Conservation (phyloP, 2,113 vertebrate genomes). For the Labeo rohita region DNA sequence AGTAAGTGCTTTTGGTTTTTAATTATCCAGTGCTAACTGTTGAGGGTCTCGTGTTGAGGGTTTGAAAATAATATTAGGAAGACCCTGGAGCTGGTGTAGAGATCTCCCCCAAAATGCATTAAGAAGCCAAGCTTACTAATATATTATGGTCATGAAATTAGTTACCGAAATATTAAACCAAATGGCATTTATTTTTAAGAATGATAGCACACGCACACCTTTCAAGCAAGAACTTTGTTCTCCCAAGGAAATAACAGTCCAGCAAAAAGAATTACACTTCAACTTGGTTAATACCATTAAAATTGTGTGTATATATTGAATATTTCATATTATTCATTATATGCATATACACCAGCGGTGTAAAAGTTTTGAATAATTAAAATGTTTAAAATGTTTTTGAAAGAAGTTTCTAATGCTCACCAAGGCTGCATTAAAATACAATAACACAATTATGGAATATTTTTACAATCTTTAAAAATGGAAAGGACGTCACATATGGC, state of each 20-base stretch:
- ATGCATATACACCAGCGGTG: background rate
- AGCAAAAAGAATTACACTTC: background rate
- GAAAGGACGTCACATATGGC: too few relatives aligned
- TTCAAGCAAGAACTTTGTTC: background rate
- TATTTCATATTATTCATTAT: background rate
- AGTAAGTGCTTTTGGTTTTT: slow-evolving; percentile 6
- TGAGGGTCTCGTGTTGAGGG: background rate
- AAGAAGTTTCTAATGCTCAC: too few relatives aligned
- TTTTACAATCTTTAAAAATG: too few relatives aligned
- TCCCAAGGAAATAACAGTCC: background rate
- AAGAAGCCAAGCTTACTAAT: background rate
- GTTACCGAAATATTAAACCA: background rate
- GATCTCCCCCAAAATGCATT: background rate
- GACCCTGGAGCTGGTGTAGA: background rate
- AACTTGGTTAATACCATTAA: background rate
- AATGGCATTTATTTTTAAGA: slow-evolving; percentile 4
- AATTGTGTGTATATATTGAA: background rate
- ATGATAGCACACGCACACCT: background rate
- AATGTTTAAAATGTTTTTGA: background rate
- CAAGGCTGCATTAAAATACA: too few relatives aligned
- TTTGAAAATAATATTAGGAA: slow-evolving; percentile 29
- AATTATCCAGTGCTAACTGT: background rate
- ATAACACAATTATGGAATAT: too few relatives aligned
- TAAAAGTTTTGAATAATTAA: background rate
- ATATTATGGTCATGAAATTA: background rate